Percentiles rank a stretch among this genome's conserved stretches.
Conservation (phyloP, 1,140 invertebrate genomes). For the Holcopasites calliopsidis region DNA sequence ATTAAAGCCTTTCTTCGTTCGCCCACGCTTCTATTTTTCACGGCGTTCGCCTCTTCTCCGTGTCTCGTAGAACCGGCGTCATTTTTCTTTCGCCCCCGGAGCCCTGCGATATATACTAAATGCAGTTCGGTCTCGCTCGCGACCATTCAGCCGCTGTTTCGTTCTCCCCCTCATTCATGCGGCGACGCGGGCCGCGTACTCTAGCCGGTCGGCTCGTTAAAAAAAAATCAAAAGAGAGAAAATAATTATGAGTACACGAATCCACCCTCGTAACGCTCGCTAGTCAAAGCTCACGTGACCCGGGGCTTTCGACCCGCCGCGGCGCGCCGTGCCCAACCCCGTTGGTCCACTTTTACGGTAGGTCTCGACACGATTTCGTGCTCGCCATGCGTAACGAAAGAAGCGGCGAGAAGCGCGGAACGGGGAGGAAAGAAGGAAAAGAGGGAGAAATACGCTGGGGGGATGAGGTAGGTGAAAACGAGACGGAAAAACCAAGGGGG, state of each 20-base stretch:
- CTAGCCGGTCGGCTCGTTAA: constrained; percentile 40
- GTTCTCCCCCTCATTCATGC: constrained; percentile 11
- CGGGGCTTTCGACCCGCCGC: constrained; percentile 45
- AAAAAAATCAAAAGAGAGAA: constrained; percentile 61
- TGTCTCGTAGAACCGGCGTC: neutral
- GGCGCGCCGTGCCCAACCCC: constrained; percentile 50
- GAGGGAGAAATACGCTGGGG: constrained; percentile 1
- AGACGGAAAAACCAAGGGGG: constrained; percentile 13
- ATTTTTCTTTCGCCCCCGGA: neutral
- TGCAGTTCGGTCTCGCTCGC: no score
- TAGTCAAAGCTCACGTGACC: constrained; percentile 64
- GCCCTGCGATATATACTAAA: constrained; percentile 1
- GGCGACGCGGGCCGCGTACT: constrained; percentile 14
- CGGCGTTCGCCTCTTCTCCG: neutral
- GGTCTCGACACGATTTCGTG: constrained; percentile 61
- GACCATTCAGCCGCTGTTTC: no score
- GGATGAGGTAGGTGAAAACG: neutral
- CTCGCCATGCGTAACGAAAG: constrained; percentile 56
- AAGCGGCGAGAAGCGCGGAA: neutral
- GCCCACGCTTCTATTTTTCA: no score
- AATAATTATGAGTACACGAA: constrained; percentile 61
- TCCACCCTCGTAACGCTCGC: constrained; percentile 59
- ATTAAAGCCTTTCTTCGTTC: constrained; percentile 7
- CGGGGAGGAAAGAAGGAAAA: constrained; percentile 6
- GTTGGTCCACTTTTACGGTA: constrained; percentile 60